Evolutionary conservation across 2,888 invertebrate species (phyloP), one percentile per base, ranked within the genome.

Genomic region (Linnaemya vulpina): DNA sequence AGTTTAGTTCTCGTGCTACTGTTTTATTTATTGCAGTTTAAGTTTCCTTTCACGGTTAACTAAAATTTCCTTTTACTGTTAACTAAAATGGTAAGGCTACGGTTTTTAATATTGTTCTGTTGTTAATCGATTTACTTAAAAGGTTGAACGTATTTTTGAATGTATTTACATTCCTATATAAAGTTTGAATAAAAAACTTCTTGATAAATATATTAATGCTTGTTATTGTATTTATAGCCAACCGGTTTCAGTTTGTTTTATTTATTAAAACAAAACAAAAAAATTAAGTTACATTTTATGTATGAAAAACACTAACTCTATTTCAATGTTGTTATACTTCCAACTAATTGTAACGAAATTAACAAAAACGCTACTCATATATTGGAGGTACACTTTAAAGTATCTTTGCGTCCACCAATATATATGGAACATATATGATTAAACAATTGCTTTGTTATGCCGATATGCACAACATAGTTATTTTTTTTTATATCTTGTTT

Each of bases 81-180:
- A 49, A 55, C 3, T 20, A 20, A 43, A 67, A 55, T 17, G n/a
- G 49, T 38, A 35, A 49, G 76, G 25, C 46, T 35, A 67, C 58
- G 5, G 30, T 30, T 30, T 68, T 22, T 73, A 30, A 10, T 35
- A 74, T 76, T 43, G 70, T 62, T 46, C 62, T 51, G 65, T 76
- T n/a, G 65, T 53, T 70, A 58, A 73, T 74, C 15, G 40, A 70
- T 53, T 65, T 65, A 30, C 11, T 17, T 55, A 53, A 73, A 60
- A 68, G 13, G 46, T 77, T 35, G 60, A 49, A 20, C 25, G 51
- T 43, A 17, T 30, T 15, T 74, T 53, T 65, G 53, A 53, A 51
- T 43, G 10, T 30, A 25, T 58, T 67, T 77, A 68, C 30, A 35
- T 17, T 65, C 35, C 15, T 35, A n/a, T 46, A 35, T 20, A 40